Evolutionary conservation across 1,140 invertebrate species (phyloP), one percentile per base, ranked within the genome.

Genomic region (Ptiloglossa arizonensis): DNA sequence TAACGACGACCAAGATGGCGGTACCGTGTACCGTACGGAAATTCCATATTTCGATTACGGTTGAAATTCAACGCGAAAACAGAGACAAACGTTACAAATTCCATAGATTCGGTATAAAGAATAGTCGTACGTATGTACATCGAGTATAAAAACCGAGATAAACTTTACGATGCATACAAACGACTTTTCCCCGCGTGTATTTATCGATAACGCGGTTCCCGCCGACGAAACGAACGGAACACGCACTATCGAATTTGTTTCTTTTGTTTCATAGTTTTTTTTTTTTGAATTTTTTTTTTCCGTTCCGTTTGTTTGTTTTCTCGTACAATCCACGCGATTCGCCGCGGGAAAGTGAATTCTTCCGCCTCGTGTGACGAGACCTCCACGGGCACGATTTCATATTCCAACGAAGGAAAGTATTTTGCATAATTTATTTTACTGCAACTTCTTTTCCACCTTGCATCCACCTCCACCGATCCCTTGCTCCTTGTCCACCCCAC

Each of bases 371-470:
- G 88, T 88, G 83, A 87, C 86, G 69, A 68, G 83, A 69, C 82
- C 81, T 81, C 60, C 70, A 57, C 35, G 59, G 54, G 54, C 82
- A 74, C 82, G 86, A 90, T 90, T 90, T 90, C 84, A 90, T 90
- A 90, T 90, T 90, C 86, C 80, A 68, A 83, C 83, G 85, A 87
- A 89, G 86, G 81, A 90, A 90, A 90, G 85, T 90, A 89, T 89
- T 90, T 90, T 90, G 86, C 89, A 90, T 90, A 90, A 90, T 90
- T 90, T 90, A 90, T 89, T 90, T 90, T 88, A 88, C 86, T 89
- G 83, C 79, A 85, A 88, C 88, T 85, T 85, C 83, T 85, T 85
- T n/a, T 82, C 70, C 80, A 81, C 80, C 79, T 79, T 85, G 80
- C 72, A 22, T 62, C 57, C 54, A 48, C 29, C 52, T 44, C 46